Evolutionary conservation across 2,888 invertebrate genomes (phyloP).

Genomic region (Allygus modestus): DNA sequence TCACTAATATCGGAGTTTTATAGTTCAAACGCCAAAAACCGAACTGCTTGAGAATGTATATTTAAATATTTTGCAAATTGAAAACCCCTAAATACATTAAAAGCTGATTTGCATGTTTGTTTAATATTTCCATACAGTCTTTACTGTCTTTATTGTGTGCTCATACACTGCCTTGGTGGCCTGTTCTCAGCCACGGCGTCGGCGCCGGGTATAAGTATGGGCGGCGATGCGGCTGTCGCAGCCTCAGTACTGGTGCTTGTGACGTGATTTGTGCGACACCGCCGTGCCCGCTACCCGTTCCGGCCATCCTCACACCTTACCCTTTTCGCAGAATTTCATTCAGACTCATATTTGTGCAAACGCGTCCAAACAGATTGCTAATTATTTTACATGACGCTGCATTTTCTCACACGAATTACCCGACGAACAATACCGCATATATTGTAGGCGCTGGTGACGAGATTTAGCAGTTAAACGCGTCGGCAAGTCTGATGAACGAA

Average conservation of each 20-base stretch:
- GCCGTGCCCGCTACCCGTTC: conserved; percentile 52
- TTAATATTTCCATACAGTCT: too few relatives aligned
- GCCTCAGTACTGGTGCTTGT: background rate
- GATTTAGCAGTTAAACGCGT: background rate
- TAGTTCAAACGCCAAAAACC: too few relatives aligned
- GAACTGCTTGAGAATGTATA: too few relatives aligned
- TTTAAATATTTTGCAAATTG: too few relatives aligned
- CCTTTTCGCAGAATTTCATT: conserved; percentile 39
- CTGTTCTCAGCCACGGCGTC: too few relatives aligned
- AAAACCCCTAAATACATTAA: too few relatives aligned
- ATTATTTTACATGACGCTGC: conserved; percentile 51
- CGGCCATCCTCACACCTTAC: conserved; percentile 27
- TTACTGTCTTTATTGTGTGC: too few relatives aligned
- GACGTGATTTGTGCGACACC: conserved; percentile 34
- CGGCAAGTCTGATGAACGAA: background rate
- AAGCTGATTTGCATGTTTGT: too few relatives aligned
- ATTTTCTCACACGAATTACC: conserved; percentile 47
- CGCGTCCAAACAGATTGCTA: conserved; percentile 36
- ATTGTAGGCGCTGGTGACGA: background rate
- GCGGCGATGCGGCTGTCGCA: too few relatives aligned
- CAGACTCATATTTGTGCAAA: conserved; percentile 6
- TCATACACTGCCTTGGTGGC: too few relatives aligned
- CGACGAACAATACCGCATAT: conserved; percentile 3
- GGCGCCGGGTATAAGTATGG: too few relatives aligned
- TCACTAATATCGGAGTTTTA: too few relatives aligned